Base-by-base conservation (phyloP, 2,888 invertebrate species). In the Andricus curvator region DNA sequence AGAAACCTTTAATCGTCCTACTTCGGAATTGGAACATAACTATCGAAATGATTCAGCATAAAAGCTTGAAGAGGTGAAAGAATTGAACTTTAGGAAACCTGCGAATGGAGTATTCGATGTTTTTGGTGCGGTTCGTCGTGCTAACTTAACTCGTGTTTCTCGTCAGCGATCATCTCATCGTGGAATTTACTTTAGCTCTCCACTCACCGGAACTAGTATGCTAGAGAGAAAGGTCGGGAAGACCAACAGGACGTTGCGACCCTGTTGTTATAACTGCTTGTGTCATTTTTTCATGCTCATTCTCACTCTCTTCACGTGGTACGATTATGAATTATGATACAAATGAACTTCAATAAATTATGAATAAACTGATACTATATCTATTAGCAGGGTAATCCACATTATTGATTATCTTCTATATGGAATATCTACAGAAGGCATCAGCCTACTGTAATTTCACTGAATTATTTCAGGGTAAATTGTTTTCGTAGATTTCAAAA, bases 61-160 rank as follows among this genome's bases (percentile, higher is more conserved):
- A 25, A 62, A 25, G 11, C 1, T 13, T 25, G n/a, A 20, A 13
- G 60, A 48, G 17, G 17, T 48, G 48, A 48, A 51, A 8, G 17
- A 70, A 70, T 70, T 20, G 29, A 70, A 51, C 29, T 17, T 9
- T 29, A 37, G 56, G 33, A 25, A 70, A 60, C 22, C 22, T n/a
- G 17, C 25, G 48, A 70, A 48, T 20, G 29, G 29, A n/a, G 56
- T n/a, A 33, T 70, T 56, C 6, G 15, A 74, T 74, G 74, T 74
- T 74, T 74, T 74, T 74, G 37, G 56, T 33, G 60, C 22, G 74
- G 74, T 56, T 56, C 56, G 56, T 37, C 56, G 74, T 56, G 56
- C 74, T 29, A 56, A n/a, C 33, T 33, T 13, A 70, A 56, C 48
- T 29, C 70, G 51, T 51, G 48, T 25, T 70, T 15, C 51, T 51